Base-by-base conservation (phyloP, 1,140 invertebrate genomes). In the Penaeus japonicus region DNA sequence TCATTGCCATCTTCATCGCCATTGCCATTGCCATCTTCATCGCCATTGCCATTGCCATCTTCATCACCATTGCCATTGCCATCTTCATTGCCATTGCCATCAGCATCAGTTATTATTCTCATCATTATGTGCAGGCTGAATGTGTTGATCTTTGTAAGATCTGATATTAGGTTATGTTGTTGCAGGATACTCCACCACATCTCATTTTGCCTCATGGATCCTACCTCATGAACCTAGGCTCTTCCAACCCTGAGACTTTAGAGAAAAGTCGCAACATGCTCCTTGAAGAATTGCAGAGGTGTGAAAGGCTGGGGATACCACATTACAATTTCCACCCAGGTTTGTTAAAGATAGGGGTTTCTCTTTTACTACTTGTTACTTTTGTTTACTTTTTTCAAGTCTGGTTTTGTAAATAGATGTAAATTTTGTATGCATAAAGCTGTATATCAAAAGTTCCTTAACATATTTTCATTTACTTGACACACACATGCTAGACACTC, bases 281-380 rank as follows among this genome's bases (percentile, higher is more conserved):
- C 27, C 83, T 94, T 10, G 94, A 94, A 89, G 94, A 94, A 80
- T 90, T 94, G 22, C 87, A 92, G 82, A 90, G 93, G 62, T 94
- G 94, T 92, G 93, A 94, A 85, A 91, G 91, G 59, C 91, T 94
- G 3, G 93, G 93, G 24, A 92, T 94, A 18, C 91, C 90, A 32
- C 91, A 93, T n/a, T 94, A 92, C 90, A 94, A 94, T 89, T 94
- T 94, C 81, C 94, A 94, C 91, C 94, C 94, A 86, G 94, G 94
- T 93, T 87, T 82, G 57, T 89, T 1, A 47, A 57, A 17, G 30
- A 53, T 17, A 4, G n/a, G 0, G 35, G 12, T 30, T 62, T 32
- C 65, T 59, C 27, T 32, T 57, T 83, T 5, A 24, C 47, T 5
- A 54, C 18, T 81, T 53, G 2, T 47, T 30, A 24, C 1, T 53